A percentile compares a stretch with the other conserved stretches of the same genome.
phyloP scores from a whole-genome alignment of 2,797 vertebrate genomes.

The Brachyalestes nurse region DNA sequence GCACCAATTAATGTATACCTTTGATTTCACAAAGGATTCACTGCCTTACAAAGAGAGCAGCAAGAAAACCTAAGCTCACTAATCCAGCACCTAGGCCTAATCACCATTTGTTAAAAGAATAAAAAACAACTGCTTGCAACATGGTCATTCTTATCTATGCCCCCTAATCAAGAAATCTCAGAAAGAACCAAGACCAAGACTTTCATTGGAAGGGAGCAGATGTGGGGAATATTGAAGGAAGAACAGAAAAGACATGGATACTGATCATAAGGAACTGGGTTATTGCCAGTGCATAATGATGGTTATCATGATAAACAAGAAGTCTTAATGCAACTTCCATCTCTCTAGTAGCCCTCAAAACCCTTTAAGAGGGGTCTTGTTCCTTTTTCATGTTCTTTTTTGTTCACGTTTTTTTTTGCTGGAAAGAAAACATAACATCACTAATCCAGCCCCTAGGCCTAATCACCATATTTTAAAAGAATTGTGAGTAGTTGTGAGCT shows the following conservation, averaged over 20 bases:
- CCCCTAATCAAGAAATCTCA: neutral
- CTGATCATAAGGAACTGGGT: neutral
- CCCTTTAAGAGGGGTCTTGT: neutral
- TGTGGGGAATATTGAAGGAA: constrained; percentile 15
- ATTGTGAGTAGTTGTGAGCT: neutral
- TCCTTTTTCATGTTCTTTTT: constrained; percentile 33
- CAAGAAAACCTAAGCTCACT: no score
- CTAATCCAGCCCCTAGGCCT: neutral
- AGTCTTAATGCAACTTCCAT: constrained; percentile 38
- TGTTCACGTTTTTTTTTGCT: neutral
- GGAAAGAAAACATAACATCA: neutral
- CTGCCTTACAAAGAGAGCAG: no score
- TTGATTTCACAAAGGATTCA: no score
- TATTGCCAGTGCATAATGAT: constrained; percentile 9
- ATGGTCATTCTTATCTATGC: neutral
- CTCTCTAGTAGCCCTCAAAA: constrained; percentile 33
- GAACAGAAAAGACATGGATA: neutral
- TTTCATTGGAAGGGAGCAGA: constrained; percentile 28
- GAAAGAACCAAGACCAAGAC: constrained; percentile 12
- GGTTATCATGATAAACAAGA: constrained; percentile 32
- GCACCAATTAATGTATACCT: no score
- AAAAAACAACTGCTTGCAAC: no score
- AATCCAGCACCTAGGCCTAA: no score
- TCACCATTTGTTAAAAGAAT: no score
- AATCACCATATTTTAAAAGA: neutral